These are phyloP conservation scores for Aricia agestis DNA, from an alignment of 1,140 invertebrate genomes.

Conservation along the genomic window DNA sequence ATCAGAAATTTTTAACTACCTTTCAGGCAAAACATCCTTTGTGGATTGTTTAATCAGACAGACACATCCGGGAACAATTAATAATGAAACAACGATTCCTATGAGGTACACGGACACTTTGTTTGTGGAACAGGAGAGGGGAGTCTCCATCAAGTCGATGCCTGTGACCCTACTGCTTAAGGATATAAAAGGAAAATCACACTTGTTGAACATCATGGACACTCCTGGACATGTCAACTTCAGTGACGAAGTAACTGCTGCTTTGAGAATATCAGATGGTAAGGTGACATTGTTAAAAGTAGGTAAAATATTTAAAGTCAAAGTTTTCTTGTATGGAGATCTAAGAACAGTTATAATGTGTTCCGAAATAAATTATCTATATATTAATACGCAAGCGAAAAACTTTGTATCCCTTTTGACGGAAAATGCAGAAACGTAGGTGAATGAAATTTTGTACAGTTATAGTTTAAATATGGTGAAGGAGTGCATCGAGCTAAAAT, in stretches of 20 bases:
- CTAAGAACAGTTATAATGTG: no score
- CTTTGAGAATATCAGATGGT: conserved; percentile 97
- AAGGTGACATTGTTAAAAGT: conserved; percentile 24
- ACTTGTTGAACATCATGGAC: conserved; percentile 97
- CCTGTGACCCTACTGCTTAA: conserved; percentile 96
- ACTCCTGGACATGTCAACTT: conserved; percentile 99
- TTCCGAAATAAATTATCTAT: no score
- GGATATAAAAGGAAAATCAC: conserved; percentile 96
- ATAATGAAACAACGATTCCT: conserved; percentile 76
- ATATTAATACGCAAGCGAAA: no score
- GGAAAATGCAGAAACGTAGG: no score
- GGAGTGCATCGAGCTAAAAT: no score
- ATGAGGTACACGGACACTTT: conserved; percentile 97
- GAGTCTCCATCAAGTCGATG: conserved; percentile 97
- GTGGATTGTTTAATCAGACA: conserved; percentile 98
- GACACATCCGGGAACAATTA: conserved; percentile 93
- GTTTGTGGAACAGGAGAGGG: conserved; percentile 98
- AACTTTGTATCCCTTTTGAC: no score
- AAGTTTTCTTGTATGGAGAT: no score
- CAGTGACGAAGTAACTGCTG: conserved; percentile 98
- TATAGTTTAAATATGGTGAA: no score
- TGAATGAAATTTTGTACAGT: no score
- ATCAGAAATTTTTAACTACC: conserved; percentile 18
- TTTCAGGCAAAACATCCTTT: conserved; percentile 93
- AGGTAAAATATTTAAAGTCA: background rate